Conservation (phyloP, 2,888 invertebrate genomes). For the Brachypalpus laphriformis region DNA sequence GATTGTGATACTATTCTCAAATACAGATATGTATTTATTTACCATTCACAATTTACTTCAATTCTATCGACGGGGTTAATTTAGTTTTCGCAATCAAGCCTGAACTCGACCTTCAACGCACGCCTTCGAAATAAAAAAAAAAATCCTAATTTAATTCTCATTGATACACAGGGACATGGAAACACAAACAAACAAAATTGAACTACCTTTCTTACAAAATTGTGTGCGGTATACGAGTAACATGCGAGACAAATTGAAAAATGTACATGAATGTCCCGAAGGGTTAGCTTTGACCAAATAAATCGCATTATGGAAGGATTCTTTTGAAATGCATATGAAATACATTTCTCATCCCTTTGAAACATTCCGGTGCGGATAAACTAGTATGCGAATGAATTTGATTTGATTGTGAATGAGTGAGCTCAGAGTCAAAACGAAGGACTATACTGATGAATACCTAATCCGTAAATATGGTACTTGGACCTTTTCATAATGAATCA, state of each 20-base stretch:
- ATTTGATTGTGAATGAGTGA: conserved; percentile 36
- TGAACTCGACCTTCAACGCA: background rate
- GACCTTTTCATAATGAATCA: conserved; percentile 54
- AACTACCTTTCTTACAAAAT: conserved; percentile 7
- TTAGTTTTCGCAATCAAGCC: background rate
- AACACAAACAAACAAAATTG: background rate
- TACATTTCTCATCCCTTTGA: conserved; percentile 32
- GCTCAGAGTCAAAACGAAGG: background rate
- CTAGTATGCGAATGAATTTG: conserved; percentile 36
- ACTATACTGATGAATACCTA: conserved; percentile 22
- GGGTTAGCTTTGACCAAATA: conserved; percentile 66
- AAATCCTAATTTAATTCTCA: conserved; percentile 1
- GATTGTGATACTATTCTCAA: no score
- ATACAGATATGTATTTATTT: background rate
- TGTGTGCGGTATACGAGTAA: background rate
- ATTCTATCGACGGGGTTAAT: background rate
- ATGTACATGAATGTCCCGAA: conserved; percentile 52
- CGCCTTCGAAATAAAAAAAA: background rate
- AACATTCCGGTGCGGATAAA: conserved; percentile 36
- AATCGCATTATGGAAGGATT: conserved; percentile 66
- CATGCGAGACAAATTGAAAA: conserved; percentile 39
- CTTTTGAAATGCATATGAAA: conserved; percentile 67
- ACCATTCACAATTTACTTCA: background rate
- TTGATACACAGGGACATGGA: conserved; percentile 10
- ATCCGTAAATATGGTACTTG: conserved; percentile 18